A percentile compares a stretch with the other conserved stretches of the same genome.
Evolutionary conservation across 1,140 invertebrate genomes (phyloP).

Genomic region (Aphaenogaster floridana): DNA sequence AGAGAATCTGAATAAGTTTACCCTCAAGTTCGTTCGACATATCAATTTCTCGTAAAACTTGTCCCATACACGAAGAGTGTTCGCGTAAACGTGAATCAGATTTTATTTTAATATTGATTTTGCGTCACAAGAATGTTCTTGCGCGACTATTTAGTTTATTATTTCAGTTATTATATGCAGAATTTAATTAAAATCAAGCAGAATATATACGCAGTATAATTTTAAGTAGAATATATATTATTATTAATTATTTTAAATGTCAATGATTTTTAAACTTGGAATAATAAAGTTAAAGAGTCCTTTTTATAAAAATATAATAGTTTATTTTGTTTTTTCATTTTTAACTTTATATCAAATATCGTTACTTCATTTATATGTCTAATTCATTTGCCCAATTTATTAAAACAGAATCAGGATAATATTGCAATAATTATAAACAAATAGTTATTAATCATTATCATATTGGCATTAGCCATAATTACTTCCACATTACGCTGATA

Average conservation of each 20-base stretch:
- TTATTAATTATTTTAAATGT: slow-evolving; percentile 8
- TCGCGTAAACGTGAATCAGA: neutral
- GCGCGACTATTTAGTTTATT: neutral
- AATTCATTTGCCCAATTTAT: neutral
- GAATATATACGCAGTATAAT: neutral
- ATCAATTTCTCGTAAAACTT: slow-evolving; percentile 44
- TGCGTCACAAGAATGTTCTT: neutral
- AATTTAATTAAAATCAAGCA: neutral
- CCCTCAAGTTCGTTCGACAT: slow-evolving; percentile 28
- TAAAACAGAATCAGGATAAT: neutral
- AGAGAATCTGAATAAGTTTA: slow-evolving; percentile 51
- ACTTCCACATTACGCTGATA: neutral
- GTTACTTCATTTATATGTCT: neutral
- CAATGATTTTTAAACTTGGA: neutral
- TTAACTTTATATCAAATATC: neutral
- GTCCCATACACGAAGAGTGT: neutral
- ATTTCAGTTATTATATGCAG: neutral
- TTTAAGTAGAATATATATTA: neutral
- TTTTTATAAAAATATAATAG: neutral
- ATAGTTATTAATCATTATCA: neutral
- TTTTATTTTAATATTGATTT: slow-evolving; percentile 20
- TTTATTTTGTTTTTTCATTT: neutral
- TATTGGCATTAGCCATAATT: neutral
- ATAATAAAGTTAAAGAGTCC: neutral
- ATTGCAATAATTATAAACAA: slow-evolving; percentile 7